A percentile compares a stretch with the other conserved stretches of the same genome.
phyloP scores from a whole-genome alignment of 2,797 vertebrate species.

The Rhabdophis nuchalis region DNA sequence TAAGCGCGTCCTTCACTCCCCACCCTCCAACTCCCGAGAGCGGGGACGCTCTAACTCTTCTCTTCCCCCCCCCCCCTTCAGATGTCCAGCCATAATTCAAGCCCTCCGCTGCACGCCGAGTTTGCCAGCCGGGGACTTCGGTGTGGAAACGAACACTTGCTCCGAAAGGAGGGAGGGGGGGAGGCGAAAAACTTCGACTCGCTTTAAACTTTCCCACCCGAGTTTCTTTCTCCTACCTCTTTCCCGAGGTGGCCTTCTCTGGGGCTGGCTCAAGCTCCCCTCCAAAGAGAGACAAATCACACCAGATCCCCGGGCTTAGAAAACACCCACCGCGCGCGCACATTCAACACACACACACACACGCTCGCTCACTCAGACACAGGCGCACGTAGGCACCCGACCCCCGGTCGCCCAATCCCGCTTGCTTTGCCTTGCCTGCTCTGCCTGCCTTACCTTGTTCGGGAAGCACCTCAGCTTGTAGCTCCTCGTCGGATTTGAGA shows the following conservation, averaged over 20 bases:
- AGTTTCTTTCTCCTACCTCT: background rate
- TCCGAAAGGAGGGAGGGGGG: background rate
- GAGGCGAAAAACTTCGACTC: background rate
- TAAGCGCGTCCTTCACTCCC: background rate
- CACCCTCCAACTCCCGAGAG: background rate
- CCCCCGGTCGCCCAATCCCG: background rate
- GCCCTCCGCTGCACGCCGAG: conserved; percentile 5
- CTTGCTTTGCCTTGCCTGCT: background rate
- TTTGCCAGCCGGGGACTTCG: background rate
- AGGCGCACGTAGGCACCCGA: background rate
- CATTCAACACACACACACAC: background rate
- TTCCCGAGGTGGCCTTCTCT: conserved; percentile 13
- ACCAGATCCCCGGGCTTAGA: background rate
- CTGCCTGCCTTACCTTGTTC: conserved; percentile 83
- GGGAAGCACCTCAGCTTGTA: conserved; percentile 82
- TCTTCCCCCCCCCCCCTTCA: background rate
- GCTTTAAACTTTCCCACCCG: conserved; percentile 41
- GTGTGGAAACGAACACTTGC: background rate
- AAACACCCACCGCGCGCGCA: background rate
- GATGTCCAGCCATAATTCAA: conserved; percentile 30
- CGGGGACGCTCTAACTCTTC: background rate
- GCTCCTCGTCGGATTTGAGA: conserved; percentile 95
- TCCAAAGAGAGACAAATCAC: background rate
- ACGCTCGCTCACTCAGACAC: no score
- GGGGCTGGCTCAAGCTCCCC: background rate